Conservation (phyloP, 1,140 invertebrate genomes). For the Drosophila lini region DNA sequence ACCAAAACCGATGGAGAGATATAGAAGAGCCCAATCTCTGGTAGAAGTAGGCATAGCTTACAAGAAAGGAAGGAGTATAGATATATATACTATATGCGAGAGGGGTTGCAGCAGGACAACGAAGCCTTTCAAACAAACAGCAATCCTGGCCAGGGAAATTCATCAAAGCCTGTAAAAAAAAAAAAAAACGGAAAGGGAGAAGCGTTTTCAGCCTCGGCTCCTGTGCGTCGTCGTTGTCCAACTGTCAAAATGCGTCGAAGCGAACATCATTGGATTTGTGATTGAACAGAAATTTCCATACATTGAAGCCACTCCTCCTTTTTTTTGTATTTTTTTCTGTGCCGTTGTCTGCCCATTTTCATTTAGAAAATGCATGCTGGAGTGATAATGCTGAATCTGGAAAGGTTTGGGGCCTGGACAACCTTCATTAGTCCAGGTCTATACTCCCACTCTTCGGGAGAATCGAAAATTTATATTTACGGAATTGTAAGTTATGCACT, state of each 20-base stretch:
- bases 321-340: background rate
- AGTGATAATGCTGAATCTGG: constrained; percentile 59
- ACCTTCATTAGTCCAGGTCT: constrained; percentile 66
- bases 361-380: constrained; percentile 79
- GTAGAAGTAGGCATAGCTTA: constrained; percentile 6
- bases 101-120: constrained; percentile 33
- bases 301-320: constrained; percentile 60
- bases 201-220: constrained; percentile 6
- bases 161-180: constrained; percentile 59
- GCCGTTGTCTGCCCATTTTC: constrained; percentile 53
- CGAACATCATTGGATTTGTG: constrained; percentile 84
- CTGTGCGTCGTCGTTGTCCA: constrained; percentile 38
- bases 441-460: background rate
- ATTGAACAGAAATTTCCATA: constrained; percentile 84
- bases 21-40: constrained; percentile 24
- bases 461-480: constrained; percentile 79
- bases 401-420: constrained; percentile 31
- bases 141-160: constrained; percentile 66
- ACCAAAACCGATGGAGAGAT: constrained; percentile 40
- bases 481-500: constrained; percentile 84
- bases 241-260: constrained; percentile 84
- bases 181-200: background rate
- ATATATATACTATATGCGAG: constrained; percentile 10
- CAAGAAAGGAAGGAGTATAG: background rate
- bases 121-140: constrained; percentile 76